These are phyloP conservation scores for Noctuana brunneofusca DNA, from an alignment of 2,888 invertebrate genomes.

Conservation along the genomic window DNA sequence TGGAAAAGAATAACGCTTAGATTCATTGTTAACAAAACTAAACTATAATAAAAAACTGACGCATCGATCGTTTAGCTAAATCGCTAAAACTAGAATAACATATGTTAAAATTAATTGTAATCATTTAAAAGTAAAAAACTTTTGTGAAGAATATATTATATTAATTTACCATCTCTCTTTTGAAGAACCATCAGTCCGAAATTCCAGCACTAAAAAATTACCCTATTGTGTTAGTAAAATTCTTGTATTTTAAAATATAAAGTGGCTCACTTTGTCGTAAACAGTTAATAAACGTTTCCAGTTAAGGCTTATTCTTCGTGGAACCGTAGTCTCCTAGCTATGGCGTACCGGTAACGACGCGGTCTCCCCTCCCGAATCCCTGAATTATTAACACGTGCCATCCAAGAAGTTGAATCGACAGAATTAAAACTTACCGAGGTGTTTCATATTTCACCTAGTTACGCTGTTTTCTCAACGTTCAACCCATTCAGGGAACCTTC, in stretches of 20 bases:
- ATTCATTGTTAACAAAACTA: no score
- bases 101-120: no score
- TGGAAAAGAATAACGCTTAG: no score
- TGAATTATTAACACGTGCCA: constrained; percentile 76
- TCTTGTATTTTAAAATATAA: constrained; percentile 1
- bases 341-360: constrained; percentile 61
- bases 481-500: constrained; percentile 43
- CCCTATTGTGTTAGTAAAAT: no score
- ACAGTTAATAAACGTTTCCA: constrained; percentile 20
- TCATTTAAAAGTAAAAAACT: no score
- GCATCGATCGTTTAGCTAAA: no score
- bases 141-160: no score
- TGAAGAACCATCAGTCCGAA: no score
- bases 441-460: constrained; percentile 71
- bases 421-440: constrained; percentile 74
- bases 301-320: constrained; percentile 14
- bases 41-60: no score
- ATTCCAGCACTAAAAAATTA: no score
- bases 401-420: constrained; percentile 75
- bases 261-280: constrained; percentile 7
- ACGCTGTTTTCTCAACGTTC: constrained; percentile 45
- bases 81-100: no score
- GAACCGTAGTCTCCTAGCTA: constrained; percentile 45
- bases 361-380: constrained; percentile 55
- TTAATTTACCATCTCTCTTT: no score